Evolutionary conservation across 2,888 invertebrate genomes (phyloP).

Genomic region (Biston betularia): DNA sequence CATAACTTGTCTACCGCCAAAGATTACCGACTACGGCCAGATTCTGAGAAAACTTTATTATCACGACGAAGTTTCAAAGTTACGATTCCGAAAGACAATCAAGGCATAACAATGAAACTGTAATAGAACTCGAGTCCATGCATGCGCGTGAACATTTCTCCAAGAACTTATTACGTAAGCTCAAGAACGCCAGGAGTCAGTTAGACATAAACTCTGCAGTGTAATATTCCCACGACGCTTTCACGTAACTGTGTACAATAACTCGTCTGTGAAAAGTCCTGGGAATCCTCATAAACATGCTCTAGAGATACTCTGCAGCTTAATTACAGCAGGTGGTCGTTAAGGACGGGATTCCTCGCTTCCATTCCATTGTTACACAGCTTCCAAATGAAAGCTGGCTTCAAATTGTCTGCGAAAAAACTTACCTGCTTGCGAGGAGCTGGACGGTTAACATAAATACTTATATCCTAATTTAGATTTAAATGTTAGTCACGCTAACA

Average conservation of each 20-base stretch:
- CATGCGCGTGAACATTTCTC: conserved; percentile 12
- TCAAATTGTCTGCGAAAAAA: conserved; percentile 30
- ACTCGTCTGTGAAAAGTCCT: conserved; percentile 40
- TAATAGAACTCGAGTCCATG: conserved; percentile 10
- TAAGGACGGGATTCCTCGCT: conserved; percentile 34
- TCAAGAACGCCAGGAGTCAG: conserved; percentile 19
- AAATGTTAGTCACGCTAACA: neutral
- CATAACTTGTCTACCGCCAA: conserved; percentile 11
- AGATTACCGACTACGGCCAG: neutral
- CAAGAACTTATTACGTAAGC: conserved; percentile 25
- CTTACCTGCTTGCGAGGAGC: conserved; percentile 11
- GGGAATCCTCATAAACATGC: conserved; percentile 45
- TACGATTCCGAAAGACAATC: conserved; percentile 13
- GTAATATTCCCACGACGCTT: conserved; percentile 43
- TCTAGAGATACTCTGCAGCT: conserved; percentile 36
- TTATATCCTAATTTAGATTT: conserved; percentile 21
- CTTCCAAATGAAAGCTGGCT: conserved; percentile 29
- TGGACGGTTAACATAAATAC: conserved; percentile 13
- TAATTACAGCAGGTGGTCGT: conserved; percentile 46
- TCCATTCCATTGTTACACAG: conserved; percentile 39
- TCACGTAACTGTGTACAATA: conserved; percentile 35
- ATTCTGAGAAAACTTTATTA: conserved; percentile 20
- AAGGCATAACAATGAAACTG: conserved; percentile 21
- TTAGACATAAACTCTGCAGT: conserved; percentile 37
- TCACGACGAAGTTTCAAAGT: conserved; percentile 3